Evolutionary conservation across 1,140 invertebrate species (phyloP).

Genomic region (Drosophila virilis): DNA sequence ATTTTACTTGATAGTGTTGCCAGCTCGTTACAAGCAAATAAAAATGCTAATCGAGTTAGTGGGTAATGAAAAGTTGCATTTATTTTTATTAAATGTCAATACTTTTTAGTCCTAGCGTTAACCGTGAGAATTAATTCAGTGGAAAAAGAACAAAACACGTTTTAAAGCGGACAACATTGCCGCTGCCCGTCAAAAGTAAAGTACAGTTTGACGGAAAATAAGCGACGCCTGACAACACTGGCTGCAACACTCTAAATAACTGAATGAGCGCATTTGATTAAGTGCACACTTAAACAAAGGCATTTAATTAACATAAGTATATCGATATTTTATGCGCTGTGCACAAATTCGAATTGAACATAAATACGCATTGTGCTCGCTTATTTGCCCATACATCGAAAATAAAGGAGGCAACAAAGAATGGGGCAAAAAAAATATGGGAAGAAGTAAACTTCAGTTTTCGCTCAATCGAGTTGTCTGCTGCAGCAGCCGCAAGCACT

Average conservation of each 20-base stretch:
- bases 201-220: too few relatives aligned
- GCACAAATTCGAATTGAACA: constrained; percentile 15
- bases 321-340: constrained; percentile 8
- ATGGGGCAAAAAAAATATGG: constrained; percentile 9
- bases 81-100: too few relatives aligned
- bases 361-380: constrained; percentile 15
- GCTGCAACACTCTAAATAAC: constrained; percentile 4
- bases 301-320: constrained; percentile 37
- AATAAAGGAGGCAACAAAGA: constrained; percentile 9
- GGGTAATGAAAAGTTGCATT: too few relatives aligned
- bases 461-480: constrained; percentile 65
- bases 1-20: too few relatives aligned
- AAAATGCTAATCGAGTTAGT: too few relatives aligned
- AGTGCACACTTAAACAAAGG: not conserved
- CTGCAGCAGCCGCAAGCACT: constrained; percentile 52
- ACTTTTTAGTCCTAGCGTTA: too few relatives aligned
- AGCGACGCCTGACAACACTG: too few relatives aligned
- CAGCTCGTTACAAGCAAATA: too few relatives aligned
- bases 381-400: constrained; percentile 8
- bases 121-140: too few relatives aligned
- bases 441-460: constrained; percentile 46
- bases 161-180: too few relatives aligned
- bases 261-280: constrained; percentile 15
- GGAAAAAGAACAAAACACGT: too few relatives aligned
- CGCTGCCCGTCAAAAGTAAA: too few relatives aligned